phyloP scores from a whole-genome alignment of 2,888 invertebrate genomes.

The Poecilobothrus nobilitatus region DNA sequence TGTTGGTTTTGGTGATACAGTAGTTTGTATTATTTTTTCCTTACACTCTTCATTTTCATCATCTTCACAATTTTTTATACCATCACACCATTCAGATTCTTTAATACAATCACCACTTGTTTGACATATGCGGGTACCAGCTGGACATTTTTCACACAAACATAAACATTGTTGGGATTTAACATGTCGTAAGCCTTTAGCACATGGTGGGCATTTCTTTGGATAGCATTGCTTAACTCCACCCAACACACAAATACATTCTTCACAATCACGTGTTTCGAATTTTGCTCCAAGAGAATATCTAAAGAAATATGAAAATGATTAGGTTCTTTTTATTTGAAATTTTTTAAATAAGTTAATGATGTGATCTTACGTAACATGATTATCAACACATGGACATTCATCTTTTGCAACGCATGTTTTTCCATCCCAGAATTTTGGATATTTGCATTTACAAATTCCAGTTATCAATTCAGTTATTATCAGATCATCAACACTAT shows the following conservation, averaged over 20 bases:
- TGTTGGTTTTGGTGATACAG: background rate
- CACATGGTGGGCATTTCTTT: conserved; percentile 60
- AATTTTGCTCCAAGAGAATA: conserved; percentile 64
- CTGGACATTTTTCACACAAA: conserved; percentile 61
- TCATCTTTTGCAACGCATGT: conserved; percentile 60
- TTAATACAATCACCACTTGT: conserved; percentile 66
- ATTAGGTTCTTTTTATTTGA: background rate
- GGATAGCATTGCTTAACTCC: conserved; percentile 62
- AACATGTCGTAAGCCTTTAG: conserved; percentile 48
- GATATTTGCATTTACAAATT: conserved; percentile 49
- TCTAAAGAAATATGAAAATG: conserved; percentile 37
- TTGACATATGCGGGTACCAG: conserved; percentile 59
- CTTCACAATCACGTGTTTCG: conserved; percentile 63
- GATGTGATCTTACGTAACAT: conserved; percentile 48
- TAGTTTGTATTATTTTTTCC: conserved; percentile 8
- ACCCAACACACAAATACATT: conserved; percentile 69
- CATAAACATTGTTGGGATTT: conserved; percentile 60
- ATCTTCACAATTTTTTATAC: conserved; percentile 70
- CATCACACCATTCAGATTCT: conserved; percentile 68
- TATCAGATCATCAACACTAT: conserved; percentile 45
- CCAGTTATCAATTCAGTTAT: conserved; percentile 18
- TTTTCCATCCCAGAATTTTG: conserved; percentile 64
- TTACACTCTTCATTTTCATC: conserved; percentile 63
- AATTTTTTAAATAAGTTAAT: background rate
- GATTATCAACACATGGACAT: conserved; percentile 70